A percentile compares a stretch with the other conserved stretches of the same genome.
phyloP scores from a whole-genome alignment of 2,888 invertebrate species.

The Drosophila antonietae region DNA sequence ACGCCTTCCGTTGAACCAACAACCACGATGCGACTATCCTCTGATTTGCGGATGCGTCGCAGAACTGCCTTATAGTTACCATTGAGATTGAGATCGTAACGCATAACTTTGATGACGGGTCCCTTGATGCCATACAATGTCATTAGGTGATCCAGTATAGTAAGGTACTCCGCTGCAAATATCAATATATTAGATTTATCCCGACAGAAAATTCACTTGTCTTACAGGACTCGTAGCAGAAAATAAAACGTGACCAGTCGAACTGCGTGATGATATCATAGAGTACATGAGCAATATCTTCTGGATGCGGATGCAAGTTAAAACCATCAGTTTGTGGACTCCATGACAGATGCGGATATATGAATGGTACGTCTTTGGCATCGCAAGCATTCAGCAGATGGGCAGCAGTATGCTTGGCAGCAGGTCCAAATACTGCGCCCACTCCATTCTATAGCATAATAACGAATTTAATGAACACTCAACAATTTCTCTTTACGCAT shows the following conservation, averaged over 20 bases:
- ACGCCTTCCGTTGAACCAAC: conserved; percentile 88
- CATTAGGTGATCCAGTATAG: conserved; percentile 89
- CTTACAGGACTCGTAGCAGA: conserved; percentile 86
- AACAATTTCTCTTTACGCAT: not conserved
- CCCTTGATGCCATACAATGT: conserved; percentile 87
- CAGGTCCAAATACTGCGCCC: conserved; percentile 93
- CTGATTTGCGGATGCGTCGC: conserved; percentile 89
- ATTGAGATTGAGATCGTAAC: conserved; percentile 88
- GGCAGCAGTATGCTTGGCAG: conserved; percentile 87
- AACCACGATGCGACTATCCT: conserved; percentile 89
- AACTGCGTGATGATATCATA: conserved; percentile 89
- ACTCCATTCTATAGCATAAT: conserved; percentile 87
- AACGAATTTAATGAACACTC: not conserved
- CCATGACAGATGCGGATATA: conserved; percentile 88
- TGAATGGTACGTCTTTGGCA: conserved; percentile 93
- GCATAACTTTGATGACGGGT: conserved; percentile 87
- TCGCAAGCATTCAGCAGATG: conserved; percentile 94
- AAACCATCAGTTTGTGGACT: conserved; percentile 87
- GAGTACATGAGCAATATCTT: conserved; percentile 87
- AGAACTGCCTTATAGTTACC: conserved; percentile 89
- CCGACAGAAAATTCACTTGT: rapidly evolving
- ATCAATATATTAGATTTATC: not conserved
- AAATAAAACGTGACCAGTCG: conserved; percentile 93
- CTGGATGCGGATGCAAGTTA: conserved; percentile 90
- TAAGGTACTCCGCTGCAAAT: conserved; percentile 86